These are phyloP conservation scores for Nixonia krombeini DNA, from an alignment of 1,140 invertebrate genomes.

Conservation along the genomic window DNA sequence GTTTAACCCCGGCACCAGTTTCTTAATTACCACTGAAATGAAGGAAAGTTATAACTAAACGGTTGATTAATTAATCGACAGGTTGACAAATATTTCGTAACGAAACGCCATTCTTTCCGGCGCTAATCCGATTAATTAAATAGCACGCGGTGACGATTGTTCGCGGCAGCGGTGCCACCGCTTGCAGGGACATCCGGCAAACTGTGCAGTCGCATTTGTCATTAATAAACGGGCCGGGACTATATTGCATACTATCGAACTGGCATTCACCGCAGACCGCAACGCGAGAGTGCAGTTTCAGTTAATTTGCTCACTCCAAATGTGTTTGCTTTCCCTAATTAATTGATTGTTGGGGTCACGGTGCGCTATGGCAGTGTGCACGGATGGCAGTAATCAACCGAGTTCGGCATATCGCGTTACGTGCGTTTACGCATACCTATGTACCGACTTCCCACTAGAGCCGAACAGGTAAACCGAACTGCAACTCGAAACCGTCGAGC, in stretches of 20 bases:
- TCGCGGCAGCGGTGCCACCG: too few species aligned
- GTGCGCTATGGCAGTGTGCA: conserved; percentile 48
- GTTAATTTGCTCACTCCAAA: conserved; percentile 72
- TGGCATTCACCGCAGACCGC: conserved; percentile 60
- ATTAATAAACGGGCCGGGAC: conserved; percentile 1
- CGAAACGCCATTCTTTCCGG: too few species aligned
- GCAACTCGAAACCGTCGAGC: conserved; percentile 30
- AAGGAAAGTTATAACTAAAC: too few species aligned
- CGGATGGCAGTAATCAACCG: conserved; percentile 66
- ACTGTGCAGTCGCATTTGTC: conserved; percentile 1
- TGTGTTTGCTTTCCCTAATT: conserved; percentile 73
- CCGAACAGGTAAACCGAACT: conserved; percentile 36
- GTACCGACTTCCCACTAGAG: conserved; percentile 10
- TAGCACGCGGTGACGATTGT: too few species aligned
- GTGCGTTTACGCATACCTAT: conserved; percentile 28
- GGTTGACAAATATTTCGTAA: too few species aligned
- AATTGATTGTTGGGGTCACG: conserved; percentile 69
- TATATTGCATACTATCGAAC: conserved; percentile 23
- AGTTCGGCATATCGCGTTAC: conserved; percentile 51
- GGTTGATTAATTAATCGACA: too few species aligned
- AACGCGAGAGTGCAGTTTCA: conserved; percentile 66
- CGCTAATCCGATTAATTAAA: too few species aligned
- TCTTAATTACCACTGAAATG: too few species aligned
- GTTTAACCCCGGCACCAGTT: too few species aligned
- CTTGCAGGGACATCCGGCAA: not conserved